Percentiles rank a stretch among this genome's conserved stretches.
Conservation (phyloP, 2,888 invertebrate genomes). For the Andrena hattorfiana region DNA sequence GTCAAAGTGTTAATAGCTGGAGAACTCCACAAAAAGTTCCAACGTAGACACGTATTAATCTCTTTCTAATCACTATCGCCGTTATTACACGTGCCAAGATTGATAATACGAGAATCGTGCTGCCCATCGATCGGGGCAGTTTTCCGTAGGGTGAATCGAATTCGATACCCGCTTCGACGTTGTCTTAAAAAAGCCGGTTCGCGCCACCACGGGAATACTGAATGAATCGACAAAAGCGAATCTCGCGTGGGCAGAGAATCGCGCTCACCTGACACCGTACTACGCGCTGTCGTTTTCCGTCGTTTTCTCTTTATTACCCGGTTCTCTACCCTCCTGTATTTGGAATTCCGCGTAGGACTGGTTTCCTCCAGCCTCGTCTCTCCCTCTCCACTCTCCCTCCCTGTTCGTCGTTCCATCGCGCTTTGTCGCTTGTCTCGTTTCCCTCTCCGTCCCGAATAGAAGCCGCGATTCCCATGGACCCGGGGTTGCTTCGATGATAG, state of each 20-base stretch:
- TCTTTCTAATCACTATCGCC: no score
- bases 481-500: conserved; percentile 30
- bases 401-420: neutral
- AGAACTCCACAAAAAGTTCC: no score
- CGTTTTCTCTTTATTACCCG: conserved; percentile 59
- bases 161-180: neutral
- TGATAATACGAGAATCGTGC: no score
- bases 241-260: conserved; percentile 69
- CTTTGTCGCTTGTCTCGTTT: neutral
- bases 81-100: no score
- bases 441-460: conserved; percentile 54
- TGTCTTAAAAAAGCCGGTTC: conserved; percentile 22
- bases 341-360: conserved; percentile 59
- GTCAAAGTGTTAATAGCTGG: no score
- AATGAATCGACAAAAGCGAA: conserved; percentile 74
- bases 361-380: conserved; percentile 31
- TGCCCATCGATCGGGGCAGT: no score
- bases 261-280: conserved; percentile 69
- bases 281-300: conserved; percentile 64
- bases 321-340: conserved; percentile 58
- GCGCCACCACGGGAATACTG: conserved; percentile 46
- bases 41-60: no score
- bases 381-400: neutral
- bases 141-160: no score
- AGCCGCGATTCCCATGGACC: conserved; percentile 36